Evolutionary conservation across 2,888 invertebrate genomes (phyloP).

Genomic region (Dicycla oo): DNA sequence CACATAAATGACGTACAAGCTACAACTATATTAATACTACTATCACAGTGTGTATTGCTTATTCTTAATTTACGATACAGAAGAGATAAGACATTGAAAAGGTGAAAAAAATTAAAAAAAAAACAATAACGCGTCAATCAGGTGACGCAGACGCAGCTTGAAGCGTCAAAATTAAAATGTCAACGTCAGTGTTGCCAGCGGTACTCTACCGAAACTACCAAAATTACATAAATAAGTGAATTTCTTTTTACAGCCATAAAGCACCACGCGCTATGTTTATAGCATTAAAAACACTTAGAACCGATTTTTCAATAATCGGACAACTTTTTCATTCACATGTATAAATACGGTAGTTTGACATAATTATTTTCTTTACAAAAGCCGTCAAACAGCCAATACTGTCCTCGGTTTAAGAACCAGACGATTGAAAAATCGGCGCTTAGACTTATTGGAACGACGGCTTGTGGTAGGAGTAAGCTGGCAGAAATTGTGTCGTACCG

Average conservation of each 20-base stretch:
- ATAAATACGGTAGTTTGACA: not conserved
- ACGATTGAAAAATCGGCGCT: not conserved
- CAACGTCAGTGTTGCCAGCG: slow-evolving; percentile 50
- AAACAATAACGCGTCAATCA: slow-evolving; percentile 30
- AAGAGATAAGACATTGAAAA: slow-evolving; percentile 23
- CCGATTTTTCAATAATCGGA: not conserved
- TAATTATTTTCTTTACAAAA: not conserved
- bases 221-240: not conserved
- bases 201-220: slow-evolving; percentile 17
- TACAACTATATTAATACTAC: slow-evolving; percentile 43
- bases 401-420: no score
- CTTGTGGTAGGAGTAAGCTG: no score
- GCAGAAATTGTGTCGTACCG: no score
- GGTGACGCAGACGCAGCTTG: slow-evolving; percentile 57
- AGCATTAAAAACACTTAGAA: no score
- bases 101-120: slow-evolving; percentile 22
- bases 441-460: not conserved
- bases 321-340: no score
- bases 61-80: slow-evolving; percentile 19
- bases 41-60: slow-evolving; percentile 57
- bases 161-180: slow-evolving; percentile 37
- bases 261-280: no score
- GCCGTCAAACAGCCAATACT: not conserved
- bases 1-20: slow-evolving; percentile 15
- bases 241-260: not conserved